phyloP scores from a whole-genome alignment of 1,140 invertebrate species.

The Zaprionus ghesquierei region DNA sequence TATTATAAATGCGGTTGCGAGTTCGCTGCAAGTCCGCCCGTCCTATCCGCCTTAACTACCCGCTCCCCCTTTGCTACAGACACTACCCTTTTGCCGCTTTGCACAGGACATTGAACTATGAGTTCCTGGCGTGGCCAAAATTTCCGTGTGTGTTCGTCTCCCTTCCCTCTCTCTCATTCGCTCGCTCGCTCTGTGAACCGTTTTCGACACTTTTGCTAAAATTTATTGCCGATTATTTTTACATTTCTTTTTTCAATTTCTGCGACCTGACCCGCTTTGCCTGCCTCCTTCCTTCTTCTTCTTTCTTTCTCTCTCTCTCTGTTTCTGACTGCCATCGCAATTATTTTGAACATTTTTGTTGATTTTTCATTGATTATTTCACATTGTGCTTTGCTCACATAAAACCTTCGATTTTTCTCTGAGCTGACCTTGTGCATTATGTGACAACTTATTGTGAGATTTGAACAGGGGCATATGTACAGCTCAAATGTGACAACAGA shows the following conservation, averaged over 20 bases:
- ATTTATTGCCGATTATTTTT: conserved; percentile 81
- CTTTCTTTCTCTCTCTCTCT: neutral
- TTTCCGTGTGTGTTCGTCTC: conserved; percentile 51
- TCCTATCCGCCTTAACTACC: neutral
- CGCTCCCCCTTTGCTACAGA: neutral
- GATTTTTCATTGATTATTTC: conserved; percentile 68
- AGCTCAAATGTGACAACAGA: neutral
- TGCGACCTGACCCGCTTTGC: conserved; percentile 11
- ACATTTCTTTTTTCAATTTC: conserved; percentile 72
- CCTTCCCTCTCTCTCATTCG: conserved; percentile 3
- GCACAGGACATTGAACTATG: conserved; percentile 76
- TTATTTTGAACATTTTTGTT: conserved; percentile 74
- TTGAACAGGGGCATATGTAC: neutral
- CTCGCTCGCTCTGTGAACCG: conserved; percentile 47
- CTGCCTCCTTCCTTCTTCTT: neutral
- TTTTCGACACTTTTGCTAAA: conserved; percentile 79
- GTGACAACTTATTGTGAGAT: neutral
- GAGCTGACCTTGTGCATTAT: neutral
- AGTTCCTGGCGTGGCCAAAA: conserved; percentile 73
- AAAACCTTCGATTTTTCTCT: neutral
- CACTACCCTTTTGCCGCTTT: conserved; percentile 19
- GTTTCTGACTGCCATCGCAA: conserved; percentile 54
- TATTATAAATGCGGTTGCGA: conserved; percentile 78
- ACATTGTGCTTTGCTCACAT: conserved; percentile 2
- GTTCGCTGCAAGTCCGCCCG: conserved; percentile 24